Base-by-base conservation (phyloP, 2,113 vertebrate species). In the Bolborhynchus lineola region DNA sequence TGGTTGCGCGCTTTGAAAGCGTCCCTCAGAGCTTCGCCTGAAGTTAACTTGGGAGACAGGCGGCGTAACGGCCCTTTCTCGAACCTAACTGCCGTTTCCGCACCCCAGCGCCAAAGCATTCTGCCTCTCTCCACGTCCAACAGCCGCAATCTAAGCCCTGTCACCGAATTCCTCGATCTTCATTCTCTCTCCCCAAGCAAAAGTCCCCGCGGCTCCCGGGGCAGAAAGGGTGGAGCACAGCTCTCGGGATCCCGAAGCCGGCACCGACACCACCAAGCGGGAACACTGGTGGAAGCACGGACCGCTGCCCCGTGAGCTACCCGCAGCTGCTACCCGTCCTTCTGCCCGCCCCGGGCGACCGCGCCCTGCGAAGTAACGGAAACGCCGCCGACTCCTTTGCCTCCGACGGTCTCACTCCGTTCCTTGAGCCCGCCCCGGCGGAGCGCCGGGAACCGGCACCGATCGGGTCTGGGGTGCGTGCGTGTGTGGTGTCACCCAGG, bases 201-300 rank as follows among this genome's bases (percentile, higher is more conserved):
- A 44, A 29, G 8, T 2, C 59, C 3, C 16, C 11, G 47, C 41
- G 20, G 59, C 33, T n/a, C 33, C 12, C 26, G 23, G 18, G 19
- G 3, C 20, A 5, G 19, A 13, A 15, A 35, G 33, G 33, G 24
- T 4, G 14, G 17, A 23, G 31, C 26, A 4, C 31, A n/a, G 42
- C 59, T 16, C 44, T 3, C 16, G 13, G 46, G 29, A 10, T 37
- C 39, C 28, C 35, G 53, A 4, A 11, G 42, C 70, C 55, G 62
- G 41, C 16, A 20, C 26, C 25, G 49, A 9, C 7, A 13, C 8
- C 7, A 2, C 42, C 0, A 4, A 3, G 42, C 64, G 53, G 23
- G 8, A 60, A 18, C 2, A 9, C n/a, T 4, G 12, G 16, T 2
- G 6, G 35, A 20, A 13, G 44, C 6, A 3, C 29, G 2, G 3